These are phyloP conservation scores for Sula dactylatra DNA, from an alignment of 2,113 vertebrate genomes.

Conservation along the genomic window DNA sequence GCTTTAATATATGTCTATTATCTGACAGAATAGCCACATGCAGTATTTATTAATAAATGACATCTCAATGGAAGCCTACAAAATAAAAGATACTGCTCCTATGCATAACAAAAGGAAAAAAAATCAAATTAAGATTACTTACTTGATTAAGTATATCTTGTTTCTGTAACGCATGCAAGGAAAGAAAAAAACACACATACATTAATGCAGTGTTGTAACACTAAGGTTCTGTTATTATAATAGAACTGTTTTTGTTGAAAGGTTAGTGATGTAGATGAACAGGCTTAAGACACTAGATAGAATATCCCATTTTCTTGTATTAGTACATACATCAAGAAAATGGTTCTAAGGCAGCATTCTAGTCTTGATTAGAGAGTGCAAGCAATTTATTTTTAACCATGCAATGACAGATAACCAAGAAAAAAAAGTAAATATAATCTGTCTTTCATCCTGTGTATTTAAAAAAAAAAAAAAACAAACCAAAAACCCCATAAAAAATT, in stretches of 20 bases:
- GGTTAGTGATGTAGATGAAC: slow-evolving; percentile 9
- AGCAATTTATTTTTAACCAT: slow-evolving; percentile 2
- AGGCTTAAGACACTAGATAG: background rate
- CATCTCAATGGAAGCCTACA: background rate
- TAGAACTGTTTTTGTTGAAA: slow-evolving; percentile 14
- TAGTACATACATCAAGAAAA: background rate
- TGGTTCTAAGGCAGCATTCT: background rate
- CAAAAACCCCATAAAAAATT: background rate
- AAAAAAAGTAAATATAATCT: background rate
- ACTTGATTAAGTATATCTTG: slow-evolving; percentile 96
- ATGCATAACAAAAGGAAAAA: background rate
- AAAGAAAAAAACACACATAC: slow-evolving; percentile 66
- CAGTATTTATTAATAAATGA: background rate
- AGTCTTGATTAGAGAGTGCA: background rate
- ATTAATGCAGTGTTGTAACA: slow-evolving; percentile 43
- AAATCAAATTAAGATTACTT: slow-evolving; percentile 72
- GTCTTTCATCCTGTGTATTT: background rate
- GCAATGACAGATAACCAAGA: background rate
- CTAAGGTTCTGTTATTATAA: slow-evolving; percentile 1
- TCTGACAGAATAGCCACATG: background rate
- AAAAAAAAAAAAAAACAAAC: background rate
- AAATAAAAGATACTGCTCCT: slow-evolving; percentile 9
- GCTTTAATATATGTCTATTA: background rate
- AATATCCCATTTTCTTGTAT: background rate
- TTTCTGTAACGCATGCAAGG: slow-evolving; percentile 82